Evolutionary conservation across 2,113 vertebrate genomes (phyloP), one percentile per base, ranked within the genome.

Genomic region (Phalacrocorax brasilianus): DNA sequence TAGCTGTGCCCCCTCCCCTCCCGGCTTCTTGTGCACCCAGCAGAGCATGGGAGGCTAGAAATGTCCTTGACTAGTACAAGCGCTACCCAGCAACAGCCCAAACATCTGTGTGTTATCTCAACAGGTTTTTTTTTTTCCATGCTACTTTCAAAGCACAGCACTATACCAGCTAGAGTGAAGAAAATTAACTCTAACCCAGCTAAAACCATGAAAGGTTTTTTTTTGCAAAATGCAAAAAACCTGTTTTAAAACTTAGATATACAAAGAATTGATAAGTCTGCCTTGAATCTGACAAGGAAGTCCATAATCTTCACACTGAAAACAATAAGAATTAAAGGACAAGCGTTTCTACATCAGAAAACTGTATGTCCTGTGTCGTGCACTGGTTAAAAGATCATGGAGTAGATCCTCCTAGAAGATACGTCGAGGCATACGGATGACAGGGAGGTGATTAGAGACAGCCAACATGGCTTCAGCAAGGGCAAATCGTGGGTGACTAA

Each of bases 291-390:
- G 38, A 81, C 38, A 76, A 81, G 44, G 33, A 85, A 80, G 59
- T 81, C 33, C 50, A 90, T 50, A 81, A 71, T 85, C 56, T 83
- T 78, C 52, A 73, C 50, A 44, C 33, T 67, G 59, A 94, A 91
- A 83, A 61, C 70, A 77, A 44, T 91, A 91, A 73, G 45, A 87
- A 61, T 73, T 87, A 78, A 82, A 87, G 42, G 8, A 67, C 52
- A 72, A 72, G n/a, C 16, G 73, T 87, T 91, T 72, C 71, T 94
- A 66, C n/a, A 93, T 91, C 45, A 61, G 58, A 77, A 94, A 82
- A 82, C 59, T 73, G 8, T 59, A 82, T 82, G 91, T 91, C 59
- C 45, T 77, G n/a, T 91, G 71, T 72, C 50, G 87, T 72, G 30
- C 47, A 55, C 58, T 67, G 55, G n/a, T 77, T 87, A 82, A 93